Conservation (phyloP, 2,797 vertebrate genomes). For the Spea hammondii region DNA sequence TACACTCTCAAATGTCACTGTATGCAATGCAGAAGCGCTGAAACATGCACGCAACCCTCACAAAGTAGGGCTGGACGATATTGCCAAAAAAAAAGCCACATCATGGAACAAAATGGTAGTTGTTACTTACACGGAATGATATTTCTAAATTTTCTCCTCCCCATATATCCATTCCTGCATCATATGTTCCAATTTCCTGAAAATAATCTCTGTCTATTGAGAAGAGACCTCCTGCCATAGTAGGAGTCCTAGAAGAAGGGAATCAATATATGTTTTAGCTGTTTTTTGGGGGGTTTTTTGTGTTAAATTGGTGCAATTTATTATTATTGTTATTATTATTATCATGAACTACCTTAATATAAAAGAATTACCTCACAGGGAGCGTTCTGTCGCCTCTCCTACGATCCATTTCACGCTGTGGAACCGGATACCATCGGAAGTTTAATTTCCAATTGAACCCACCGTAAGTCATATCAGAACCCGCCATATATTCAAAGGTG, state of each 20-base stretch:
- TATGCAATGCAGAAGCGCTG: too few relatives aligned
- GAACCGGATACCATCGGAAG: constrained; percentile 80
- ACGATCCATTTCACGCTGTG: constrained; percentile 80
- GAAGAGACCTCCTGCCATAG: constrained; percentile 98
- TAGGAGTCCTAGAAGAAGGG: constrained; percentile 82
- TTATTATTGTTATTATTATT: too few relatives aligned
- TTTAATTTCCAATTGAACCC: constrained; percentile 81
- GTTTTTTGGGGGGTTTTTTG: too few relatives aligned
- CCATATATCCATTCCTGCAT: constrained; percentile 99
- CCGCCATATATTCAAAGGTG: constrained; percentile 80
- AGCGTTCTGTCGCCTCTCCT: constrained; percentile 78
- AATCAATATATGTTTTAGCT: too few relatives aligned
- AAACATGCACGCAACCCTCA: too few relatives aligned
- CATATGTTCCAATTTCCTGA: constrained; percentile 97
- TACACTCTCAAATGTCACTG: too few relatives aligned
- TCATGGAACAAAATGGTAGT: neutral
- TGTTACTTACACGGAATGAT: constrained; percentile 89
- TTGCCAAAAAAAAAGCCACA: too few relatives aligned
- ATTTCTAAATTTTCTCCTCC: constrained; percentile 99
- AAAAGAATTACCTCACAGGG: constrained; percentile 69
- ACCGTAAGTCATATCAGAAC: constrained; percentile 80
- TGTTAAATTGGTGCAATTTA: too few relatives aligned
- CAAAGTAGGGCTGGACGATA: too few relatives aligned
- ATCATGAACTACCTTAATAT: too few relatives aligned
- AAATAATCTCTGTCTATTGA: constrained; percentile 99